Percentiles rank a stretch among this genome's conserved stretches.
These are phyloP conservation scores for Calcarius ornatus DNA, from an alignment of 2,113 vertebrate species.

Conservation along the genomic window DNA sequence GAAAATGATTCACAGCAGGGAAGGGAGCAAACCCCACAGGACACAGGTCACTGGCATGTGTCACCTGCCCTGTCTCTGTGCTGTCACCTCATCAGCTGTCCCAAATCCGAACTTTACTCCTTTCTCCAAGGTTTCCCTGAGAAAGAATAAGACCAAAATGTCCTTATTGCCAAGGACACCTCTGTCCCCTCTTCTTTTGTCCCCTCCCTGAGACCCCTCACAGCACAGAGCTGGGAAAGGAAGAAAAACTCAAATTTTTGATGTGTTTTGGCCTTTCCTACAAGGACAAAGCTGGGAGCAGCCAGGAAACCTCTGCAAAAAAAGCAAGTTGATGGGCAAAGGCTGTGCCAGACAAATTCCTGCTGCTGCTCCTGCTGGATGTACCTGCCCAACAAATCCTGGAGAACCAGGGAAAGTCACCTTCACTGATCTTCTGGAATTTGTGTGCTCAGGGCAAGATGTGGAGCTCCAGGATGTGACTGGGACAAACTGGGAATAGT, in stretches of 20 bases:
- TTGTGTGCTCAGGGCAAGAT: rapidly evolving
- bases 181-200: neutral
- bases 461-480: too few relatives aligned
- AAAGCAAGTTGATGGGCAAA: neutral
- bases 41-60: neutral
- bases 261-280: neutral
- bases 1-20: neutral
- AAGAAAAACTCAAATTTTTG: neutral
- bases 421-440: neutral
- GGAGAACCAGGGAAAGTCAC: neutral
- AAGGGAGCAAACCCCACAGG: neutral
- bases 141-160: neutral
- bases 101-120: neutral
- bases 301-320: neutral
- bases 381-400: neutral
- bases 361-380: neutral
- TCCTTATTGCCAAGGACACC: neutral
- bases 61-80: neutral
- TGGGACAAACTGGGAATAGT: neutral
- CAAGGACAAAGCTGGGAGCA: neutral
- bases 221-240: neutral
- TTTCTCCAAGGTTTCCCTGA: neutral
- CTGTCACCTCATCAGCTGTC: neutral
- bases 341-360: neutral
- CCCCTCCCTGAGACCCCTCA: rapidly evolving